Evolutionary conservation across 2,797 vertebrate genomes (phyloP), one percentile per base, ranked within the genome.

Genomic region (Muraenolepis orangiensis): DNA sequence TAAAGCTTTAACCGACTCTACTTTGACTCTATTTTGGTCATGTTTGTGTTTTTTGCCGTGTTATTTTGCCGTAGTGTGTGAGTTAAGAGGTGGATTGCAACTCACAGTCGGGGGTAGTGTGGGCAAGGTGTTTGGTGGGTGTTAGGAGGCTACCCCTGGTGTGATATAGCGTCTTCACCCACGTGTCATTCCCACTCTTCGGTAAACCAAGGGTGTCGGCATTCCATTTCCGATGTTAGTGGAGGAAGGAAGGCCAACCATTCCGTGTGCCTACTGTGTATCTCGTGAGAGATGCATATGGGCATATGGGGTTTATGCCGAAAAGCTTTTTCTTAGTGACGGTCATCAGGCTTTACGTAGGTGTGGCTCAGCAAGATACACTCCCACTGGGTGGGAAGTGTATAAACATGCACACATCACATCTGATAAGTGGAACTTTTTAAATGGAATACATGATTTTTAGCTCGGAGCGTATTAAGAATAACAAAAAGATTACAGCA

Each of bases 1-100:
- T 81, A 81, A 81, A 72, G 74, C 67, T 71, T 67, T 75, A 72
- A 80, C 72, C 75, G 70, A 77, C 75, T 80, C 75, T 29, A 70
- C 73, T 76, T 73, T 71, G 74, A 72, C 42, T 34, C 68, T 76
- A 78, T 81, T 26, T 81, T 68, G 80, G 76, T 74, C 80, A 81
- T 78, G 80, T 78, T 78, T 81, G 73, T 80, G 75, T 75, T n/a
- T n/a, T n/a, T n/a, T 69, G 31, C 8, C 23, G 73, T 76, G 75
- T 71, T 51, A 68, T 57, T 34, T 18, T 69, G 42, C 28, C 42
- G 29, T 23, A 26, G 20, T 26, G 29, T 6, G 31, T n/a, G 31
- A 66, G 8, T 36, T 61, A 8, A 10, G 36, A 67, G 69, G 34
- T 68, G 31, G 46, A 61, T 40, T 36, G 31, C 42, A 69, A 23